Evolutionary conservation across 2,113 vertebrate species (phyloP).

Genomic region (Prochilodus magdalenae): DNA sequence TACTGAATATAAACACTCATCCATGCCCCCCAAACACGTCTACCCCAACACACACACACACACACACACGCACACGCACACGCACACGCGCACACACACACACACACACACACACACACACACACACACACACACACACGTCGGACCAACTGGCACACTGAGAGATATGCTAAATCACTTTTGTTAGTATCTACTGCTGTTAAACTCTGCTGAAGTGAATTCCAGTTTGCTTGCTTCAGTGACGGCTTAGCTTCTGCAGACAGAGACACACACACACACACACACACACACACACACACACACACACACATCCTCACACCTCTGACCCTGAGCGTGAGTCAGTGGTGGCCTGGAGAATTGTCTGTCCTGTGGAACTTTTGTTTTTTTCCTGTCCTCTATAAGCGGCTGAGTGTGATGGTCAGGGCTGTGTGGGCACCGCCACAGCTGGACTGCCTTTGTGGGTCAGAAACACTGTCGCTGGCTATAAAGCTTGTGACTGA

Average conservation of each 20-base stretch:
- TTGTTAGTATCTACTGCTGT: not conserved
- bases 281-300: not conserved
- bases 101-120: not conserved
- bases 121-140: not conserved
- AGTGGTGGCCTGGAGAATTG: not conserved
- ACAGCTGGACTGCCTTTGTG: not conserved
- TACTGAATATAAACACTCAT: conserved; percentile 25
- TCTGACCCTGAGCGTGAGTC: not conserved
- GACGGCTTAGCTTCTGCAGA: not conserved
- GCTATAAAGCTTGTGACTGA: not conserved
- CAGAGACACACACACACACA: too few species aligned
- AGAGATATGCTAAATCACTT: not conserved
- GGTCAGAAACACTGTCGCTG: not conserved
- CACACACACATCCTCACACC: not conserved
- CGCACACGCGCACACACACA: not conserved
- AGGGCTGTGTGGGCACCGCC: not conserved
- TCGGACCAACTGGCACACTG: not conserved
- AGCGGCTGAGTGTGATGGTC: not conserved
- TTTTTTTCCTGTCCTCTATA: not conserved
- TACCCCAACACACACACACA: not conserved
- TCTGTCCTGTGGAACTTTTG: not conserved
- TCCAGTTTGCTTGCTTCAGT: not conserved
- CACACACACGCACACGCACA: not conserved
- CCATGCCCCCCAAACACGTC: too few species aligned
- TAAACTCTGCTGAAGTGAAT: not conserved